Evolutionary conservation across 2,113 vertebrate species (phyloP), one percentile per base, ranked within the genome.

Genomic region (Lanius collurio): DNA sequence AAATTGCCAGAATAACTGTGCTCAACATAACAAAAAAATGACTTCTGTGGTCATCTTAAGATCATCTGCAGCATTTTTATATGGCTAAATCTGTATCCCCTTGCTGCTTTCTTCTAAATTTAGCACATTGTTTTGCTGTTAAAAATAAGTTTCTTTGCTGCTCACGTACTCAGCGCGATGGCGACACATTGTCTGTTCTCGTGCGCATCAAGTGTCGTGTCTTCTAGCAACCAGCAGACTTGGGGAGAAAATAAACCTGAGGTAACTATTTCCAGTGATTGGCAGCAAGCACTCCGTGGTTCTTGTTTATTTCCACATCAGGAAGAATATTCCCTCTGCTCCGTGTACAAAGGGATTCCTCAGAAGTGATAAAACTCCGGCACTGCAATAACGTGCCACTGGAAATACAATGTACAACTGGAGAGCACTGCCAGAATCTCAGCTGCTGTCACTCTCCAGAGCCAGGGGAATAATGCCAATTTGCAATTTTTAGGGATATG

Each of bases 71-170:
- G 21, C 56, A 68, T 44, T 89, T 88, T 75, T 74, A 44, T 71
- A n/a, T 5, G 33, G 15, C 27, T 90, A 90, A 83, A 90, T 81
- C 63, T 60, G 82, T 69, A 76, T 52, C 75, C 50, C 23, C 64
- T 74, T 35, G 44, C 18, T 79, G 13, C 23, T 53, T 59, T 23
- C 5, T 15, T 70, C 94, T 93, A 96, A 94, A 89, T 90, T 92
- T 89, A 96, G 62, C 39, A 46, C 73, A 95, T 94, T 96, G 94
- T 94, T 93, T 94, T 91, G 88, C 31, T 75, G 76, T 86, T 96
- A 94, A 96, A 96, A 96, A 96, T 94, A 95, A 28, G 15, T 24
- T 41, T 44, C 83, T 85, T 90, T 88, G 79, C 81, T 93, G 78
- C 71, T 92, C 92, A 94, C 56, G 31, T 88, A 67, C 59, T 88